Base-by-base conservation (phyloP, 1,140 invertebrate species). In the Pseudomyrmex sp. region DNA sequence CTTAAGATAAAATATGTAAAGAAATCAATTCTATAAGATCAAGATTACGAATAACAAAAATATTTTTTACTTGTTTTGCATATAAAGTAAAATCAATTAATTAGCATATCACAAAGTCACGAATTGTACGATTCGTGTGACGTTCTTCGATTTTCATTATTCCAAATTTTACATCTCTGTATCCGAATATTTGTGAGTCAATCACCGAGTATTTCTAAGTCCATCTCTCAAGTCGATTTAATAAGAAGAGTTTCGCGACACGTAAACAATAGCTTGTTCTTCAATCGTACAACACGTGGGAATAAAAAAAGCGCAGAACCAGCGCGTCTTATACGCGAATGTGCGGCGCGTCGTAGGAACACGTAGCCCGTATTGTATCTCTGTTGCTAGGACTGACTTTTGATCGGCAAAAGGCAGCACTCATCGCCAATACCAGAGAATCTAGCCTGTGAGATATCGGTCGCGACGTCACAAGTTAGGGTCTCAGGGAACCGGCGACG, bases 401-500 rank as follows among this genome's bases (percentile, higher is more conserved):
- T 93, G 91, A 90, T 88, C 87, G 92, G 87, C 91, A 93, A 94
- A 93, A 94, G 93, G 89, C 93, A 94, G 93, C 91, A 93, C 90
- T 94, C 91, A 93, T 94, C 95, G 95, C 95, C 95, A 95, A 96
- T 95, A 95, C 96, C 96, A 95, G 96, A 96, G 96, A 96, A 95
- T 95, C 96, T 96, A 96, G 95, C 95, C 96, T 96, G 96, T 96
- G 96, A 96, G 95, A 95, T 95, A 95, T 95, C 93, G 93, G 93
- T 92, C 90, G 91, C 93, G 94, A 95, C 95, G 95, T 96, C 96
- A 96, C 96, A 96, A 96, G 96, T 96, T 96, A 96, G 96, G 96
- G 96, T 96, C 96, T 96, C 96, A 96, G 96, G 96, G 96, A 96
- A 96, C 94, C 95, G 96, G 96, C 94, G 95, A 94, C 93, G 92